Percentiles rank a stretch among this genome's conserved stretches.
Conservation (phyloP, 2,113 vertebrate genomes). For the Ellobius talpinus region DNA sequence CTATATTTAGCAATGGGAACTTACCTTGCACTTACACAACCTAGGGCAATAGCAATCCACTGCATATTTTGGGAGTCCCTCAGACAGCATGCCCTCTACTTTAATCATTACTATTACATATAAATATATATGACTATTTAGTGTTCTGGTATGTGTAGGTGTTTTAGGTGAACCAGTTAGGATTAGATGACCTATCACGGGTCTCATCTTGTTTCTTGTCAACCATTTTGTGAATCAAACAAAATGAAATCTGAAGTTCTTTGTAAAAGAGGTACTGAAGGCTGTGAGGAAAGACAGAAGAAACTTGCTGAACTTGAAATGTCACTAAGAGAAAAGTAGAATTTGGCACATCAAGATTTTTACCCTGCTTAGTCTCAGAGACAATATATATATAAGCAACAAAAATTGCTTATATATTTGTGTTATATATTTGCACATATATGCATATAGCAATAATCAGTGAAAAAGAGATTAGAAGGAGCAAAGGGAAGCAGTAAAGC, state of each 20-base stretch:
- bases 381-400: not conserved
- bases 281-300: not conserved
- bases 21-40: not conserved
- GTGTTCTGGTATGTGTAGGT: not conserved
- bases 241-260: not conserved
- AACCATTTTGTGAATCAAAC: not conserved
- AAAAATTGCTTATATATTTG: not conserved
- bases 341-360: not conserved
- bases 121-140: not conserved
- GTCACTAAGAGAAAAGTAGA: not conserved
- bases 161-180: not conserved
- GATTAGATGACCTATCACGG: not conserved
- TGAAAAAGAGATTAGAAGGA: too few species aligned
- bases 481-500: not conserved
- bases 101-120: not conserved
- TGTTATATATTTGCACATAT: not conserved
- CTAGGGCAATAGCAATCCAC: not conserved
- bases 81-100: not conserved
- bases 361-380: not conserved
- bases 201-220: not conserved
- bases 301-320: not conserved
- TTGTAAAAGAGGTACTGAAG: not conserved
- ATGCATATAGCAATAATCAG: not conserved
- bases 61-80: not conserved
- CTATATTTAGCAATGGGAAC: not conserved